Evolutionary conservation across 1,140 invertebrate genomes (phyloP).

Genomic region (Thalassaphorura encarpata): DNA sequence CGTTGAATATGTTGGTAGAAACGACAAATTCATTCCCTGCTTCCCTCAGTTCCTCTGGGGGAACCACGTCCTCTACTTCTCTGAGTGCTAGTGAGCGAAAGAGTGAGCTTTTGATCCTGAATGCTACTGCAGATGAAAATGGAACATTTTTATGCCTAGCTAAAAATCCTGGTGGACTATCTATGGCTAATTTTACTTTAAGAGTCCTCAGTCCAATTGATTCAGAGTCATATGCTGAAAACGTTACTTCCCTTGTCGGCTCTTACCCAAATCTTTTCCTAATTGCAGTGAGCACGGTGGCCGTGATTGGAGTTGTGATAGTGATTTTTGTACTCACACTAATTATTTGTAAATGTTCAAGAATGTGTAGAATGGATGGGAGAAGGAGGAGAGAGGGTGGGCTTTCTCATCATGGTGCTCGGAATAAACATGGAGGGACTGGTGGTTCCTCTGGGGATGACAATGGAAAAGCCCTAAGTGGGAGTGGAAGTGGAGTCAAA

Average conservation of each 20-base stretch:
- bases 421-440: not conserved
- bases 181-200: constrained; percentile 64
- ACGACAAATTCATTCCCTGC: constrained; percentile 34
- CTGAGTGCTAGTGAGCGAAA: constrained; percentile 54
- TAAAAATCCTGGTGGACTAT: constrained; percentile 65
- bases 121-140: constrained; percentile 60
- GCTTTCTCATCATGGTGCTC: not conserved
- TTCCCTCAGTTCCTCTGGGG: not conserved
- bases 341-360: constrained; percentile 27
- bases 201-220: constrained; percentile 59
- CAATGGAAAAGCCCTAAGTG: constrained; percentile 10
- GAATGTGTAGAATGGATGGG: constrained; percentile 5
- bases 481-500: constrained; percentile 22
- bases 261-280: constrained; percentile 43
- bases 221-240: constrained; percentile 35
- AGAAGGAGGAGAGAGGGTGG: not conserved
- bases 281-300: constrained; percentile 49
- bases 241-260: constrained; percentile 49
- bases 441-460: not conserved
- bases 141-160: constrained; percentile 70
- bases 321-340: constrained; percentile 19
- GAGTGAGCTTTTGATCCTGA: constrained; percentile 63
- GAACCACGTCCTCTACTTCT: constrained; percentile 33
- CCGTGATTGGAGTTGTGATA: constrained; percentile 49
- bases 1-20: constrained; percentile 34